A percentile compares a stretch with the other conserved stretches of the same genome.
Conservation (phyloP, 2,888 invertebrate genomes). For the Parnassius apollo region DNA sequence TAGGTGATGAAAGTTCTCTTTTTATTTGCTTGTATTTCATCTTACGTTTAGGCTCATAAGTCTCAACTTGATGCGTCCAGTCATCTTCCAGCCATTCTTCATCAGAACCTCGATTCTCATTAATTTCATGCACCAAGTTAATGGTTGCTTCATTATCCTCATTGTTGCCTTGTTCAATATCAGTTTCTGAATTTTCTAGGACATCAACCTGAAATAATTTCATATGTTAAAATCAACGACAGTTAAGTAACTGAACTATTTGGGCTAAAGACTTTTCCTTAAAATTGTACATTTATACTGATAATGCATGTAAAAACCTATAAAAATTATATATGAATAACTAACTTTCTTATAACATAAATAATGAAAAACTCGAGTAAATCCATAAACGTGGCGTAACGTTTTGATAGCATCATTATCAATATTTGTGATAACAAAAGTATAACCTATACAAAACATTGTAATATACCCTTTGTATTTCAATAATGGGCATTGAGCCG, state of each 20-base stretch:
- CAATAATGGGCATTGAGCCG: conserved; percentile 56
- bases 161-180: conserved; percentile 37
- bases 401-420: conserved; percentile 27
- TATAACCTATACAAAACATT: conserved; percentile 44
- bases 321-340: neutral
- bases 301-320: too few species aligned
- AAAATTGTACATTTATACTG: too few species aligned
- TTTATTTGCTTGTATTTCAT: conserved; percentile 59
- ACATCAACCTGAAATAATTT: conserved; percentile 54
- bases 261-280: neutral
- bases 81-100: conserved; percentile 75
- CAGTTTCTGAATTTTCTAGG: conserved; percentile 51
- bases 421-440: conserved; percentile 35
- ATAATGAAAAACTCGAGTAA: conserved; percentile 29
- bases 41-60: conserved; percentile 54
- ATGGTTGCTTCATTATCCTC: conserved; percentile 51
- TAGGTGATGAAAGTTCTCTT: conserved; percentile 58
- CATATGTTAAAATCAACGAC: conserved; percentile 18
- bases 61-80: conserved; percentile 53
- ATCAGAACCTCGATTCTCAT: conserved; percentile 50
- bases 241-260: conserved; percentile 6
- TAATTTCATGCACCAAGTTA: conserved; percentile 61
- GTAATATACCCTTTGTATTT: conserved; percentile 67
- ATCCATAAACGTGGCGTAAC: conserved; percentile 21
- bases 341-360: conserved; percentile 26